phyloP scores from a whole-genome alignment of 1,140 invertebrate species.

The Probaryconus sp. region DNA sequence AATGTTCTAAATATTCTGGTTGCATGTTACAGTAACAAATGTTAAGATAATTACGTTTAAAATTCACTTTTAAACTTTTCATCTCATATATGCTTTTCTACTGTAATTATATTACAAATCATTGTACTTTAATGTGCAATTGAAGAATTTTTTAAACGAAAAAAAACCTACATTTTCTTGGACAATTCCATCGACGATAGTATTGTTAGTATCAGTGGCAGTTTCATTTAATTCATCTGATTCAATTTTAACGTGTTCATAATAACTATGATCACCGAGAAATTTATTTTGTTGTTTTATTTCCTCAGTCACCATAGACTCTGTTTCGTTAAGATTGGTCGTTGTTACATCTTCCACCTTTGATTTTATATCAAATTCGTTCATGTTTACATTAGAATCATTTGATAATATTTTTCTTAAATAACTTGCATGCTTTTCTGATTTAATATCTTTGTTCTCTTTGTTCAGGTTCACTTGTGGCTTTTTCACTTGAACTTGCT shows the following conservation, averaged over 20 bases:
- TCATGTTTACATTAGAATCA: constrained; percentile 67
- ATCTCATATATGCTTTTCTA: too few relatives aligned
- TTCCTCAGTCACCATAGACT: not conserved
- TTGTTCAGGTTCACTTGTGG: constrained; percentile 72
- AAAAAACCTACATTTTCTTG: constrained; percentile 70
- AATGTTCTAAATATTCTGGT: not conserved
- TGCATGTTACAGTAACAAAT: too few relatives aligned
- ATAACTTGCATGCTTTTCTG: constrained; percentile 72
- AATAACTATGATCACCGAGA: constrained; percentile 75
- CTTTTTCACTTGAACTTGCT: constrained; percentile 65
- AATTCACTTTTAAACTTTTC: too few relatives aligned
- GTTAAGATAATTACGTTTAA: too few relatives aligned
- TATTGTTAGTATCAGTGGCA: constrained; percentile 53
- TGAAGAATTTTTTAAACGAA: too few relatives aligned
- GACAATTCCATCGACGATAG: constrained; percentile 60
- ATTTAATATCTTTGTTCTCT: constrained; percentile 72
- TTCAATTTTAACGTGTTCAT: constrained; percentile 60
- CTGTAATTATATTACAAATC: too few relatives aligned
- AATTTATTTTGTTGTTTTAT: constrained; percentile 59
- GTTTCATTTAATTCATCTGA: constrained; percentile 51
- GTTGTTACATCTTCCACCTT: constrained; percentile 47
- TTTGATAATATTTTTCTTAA: constrained; percentile 71
- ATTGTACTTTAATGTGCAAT: too few relatives aligned
- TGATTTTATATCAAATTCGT: constrained; percentile 67
- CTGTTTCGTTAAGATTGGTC: constrained; percentile 31